Percentiles rank a stretch among this genome's conserved stretches.
Conservation (phyloP, 1,140 invertebrate species). For the Apis laboriosa region DNA sequence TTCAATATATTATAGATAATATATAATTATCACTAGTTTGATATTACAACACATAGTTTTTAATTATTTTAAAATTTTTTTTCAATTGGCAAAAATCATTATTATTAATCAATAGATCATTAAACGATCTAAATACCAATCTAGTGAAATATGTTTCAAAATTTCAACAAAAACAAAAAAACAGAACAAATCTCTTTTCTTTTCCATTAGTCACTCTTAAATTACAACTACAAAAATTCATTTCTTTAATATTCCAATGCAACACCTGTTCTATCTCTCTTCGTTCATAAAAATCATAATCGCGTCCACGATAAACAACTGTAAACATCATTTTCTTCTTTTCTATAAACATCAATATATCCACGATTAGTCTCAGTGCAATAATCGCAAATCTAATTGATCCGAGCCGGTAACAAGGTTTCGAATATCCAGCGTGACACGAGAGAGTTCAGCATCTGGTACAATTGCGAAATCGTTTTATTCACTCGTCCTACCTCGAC, state of each 20-base stretch:
- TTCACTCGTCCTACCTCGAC: slow-evolving; percentile 33
- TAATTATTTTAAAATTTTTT: too few species aligned
- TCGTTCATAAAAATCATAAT: neutral
- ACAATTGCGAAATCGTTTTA: slow-evolving; percentile 31
- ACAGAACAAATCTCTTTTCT: too few species aligned
- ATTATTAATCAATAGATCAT: too few species aligned
- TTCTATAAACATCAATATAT: neutral
- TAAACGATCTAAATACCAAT: too few species aligned
- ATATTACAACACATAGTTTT: too few species aligned
- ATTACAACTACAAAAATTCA: neutral
- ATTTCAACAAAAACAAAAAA: too few species aligned
- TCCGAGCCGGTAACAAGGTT: neutral
- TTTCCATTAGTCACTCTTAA: too few species aligned
- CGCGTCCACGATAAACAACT: neutral
- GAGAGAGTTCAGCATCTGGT: neutral
- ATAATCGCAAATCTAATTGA: slow-evolving; percentile 9
- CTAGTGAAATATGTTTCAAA: too few species aligned
- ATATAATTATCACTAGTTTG: too few species aligned
- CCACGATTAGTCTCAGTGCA: too few species aligned
- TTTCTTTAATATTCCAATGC: neutral
- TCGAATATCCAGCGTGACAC: neutral
- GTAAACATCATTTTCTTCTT: neutral
- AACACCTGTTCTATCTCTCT: neutral
- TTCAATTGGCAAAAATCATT: too few species aligned
- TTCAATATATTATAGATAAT: too few species aligned